Evolutionary conservation across 1,140 invertebrate genomes (phyloP).

Genomic region (Thalassaphorura encarpata): DNA sequence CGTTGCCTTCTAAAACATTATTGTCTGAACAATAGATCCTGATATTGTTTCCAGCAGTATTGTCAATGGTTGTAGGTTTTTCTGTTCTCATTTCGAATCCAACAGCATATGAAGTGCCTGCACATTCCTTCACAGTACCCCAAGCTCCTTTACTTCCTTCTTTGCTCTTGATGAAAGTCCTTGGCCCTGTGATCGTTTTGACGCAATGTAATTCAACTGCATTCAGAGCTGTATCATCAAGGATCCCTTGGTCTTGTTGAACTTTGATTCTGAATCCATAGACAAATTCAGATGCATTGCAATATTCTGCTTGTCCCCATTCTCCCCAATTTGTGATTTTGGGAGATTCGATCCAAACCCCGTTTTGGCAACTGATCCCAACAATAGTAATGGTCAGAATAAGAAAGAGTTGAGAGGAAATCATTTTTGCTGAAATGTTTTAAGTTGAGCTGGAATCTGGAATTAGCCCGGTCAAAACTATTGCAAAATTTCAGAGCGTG

Average conservation of each 20-base stretch:
- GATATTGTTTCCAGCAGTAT: slow-evolving; percentile 11
- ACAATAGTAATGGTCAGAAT: too few relatives aligned
- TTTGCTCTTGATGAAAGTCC: background rate
- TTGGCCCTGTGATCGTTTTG: background rate
- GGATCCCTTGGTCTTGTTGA: slow-evolving; percentile 14
- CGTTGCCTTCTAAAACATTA: background rate
- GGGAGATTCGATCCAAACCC: slow-evolving; percentile 13
- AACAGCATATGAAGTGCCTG: background rate
- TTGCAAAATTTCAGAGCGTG: too few relatives aligned
- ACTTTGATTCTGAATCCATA: slow-evolving; percentile 22
- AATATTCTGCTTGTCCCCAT: slow-evolving; percentile 19
- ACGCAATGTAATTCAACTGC: slow-evolving; percentile 15
- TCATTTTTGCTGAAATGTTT: too few relatives aligned
- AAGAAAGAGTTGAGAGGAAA: too few relatives aligned
- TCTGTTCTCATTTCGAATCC: slow-evolving; percentile 14
- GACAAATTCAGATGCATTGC: slow-evolving; percentile 11
- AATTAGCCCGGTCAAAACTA: too few relatives aligned
- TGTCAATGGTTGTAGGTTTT: background rate
- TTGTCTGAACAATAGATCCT: background rate
- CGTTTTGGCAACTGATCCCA: too few relatives aligned
- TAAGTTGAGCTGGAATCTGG: too few relatives aligned
- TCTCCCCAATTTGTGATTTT: slow-evolving; percentile 22
- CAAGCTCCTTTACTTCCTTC: background rate
- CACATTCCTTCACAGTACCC: background rate
- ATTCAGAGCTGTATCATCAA: slow-evolving; percentile 28